A percentile compares a stretch with the other conserved stretches of the same genome.
Conservation (phyloP, 2,888 invertebrate genomes). For the Cheilosia vernalis region DNA sequence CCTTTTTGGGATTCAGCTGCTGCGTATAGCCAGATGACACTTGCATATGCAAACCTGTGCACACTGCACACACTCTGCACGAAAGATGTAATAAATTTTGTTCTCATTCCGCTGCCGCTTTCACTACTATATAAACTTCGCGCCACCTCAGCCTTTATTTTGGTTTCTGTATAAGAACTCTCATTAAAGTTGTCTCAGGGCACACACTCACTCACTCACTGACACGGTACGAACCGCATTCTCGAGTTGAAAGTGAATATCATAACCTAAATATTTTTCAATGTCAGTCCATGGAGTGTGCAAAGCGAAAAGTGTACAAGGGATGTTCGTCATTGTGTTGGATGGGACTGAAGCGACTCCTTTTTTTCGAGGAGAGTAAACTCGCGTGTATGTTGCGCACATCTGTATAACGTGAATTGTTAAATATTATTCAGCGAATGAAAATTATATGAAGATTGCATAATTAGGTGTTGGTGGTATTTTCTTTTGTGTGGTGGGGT, state of each 20-base stretch:
- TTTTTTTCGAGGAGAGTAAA: background rate
- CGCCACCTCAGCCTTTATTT: background rate
- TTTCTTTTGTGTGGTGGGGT: constrained; percentile 2
- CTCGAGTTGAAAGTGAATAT: constrained; percentile 66
- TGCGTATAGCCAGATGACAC: constrained; percentile 14
- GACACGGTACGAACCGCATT: constrained; percentile 1
- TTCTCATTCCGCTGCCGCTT: constrained; percentile 33
- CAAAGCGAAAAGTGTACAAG: constrained; percentile 22
- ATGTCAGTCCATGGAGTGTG: constrained; percentile 57
- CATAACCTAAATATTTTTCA: constrained; percentile 74
- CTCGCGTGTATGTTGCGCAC: constrained; percentile 16
- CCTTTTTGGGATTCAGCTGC: constrained; percentile 23
- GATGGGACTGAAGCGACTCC: constrained; percentile 7
- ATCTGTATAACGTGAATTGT: constrained; percentile 51
- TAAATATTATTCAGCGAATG: constrained; percentile 32
- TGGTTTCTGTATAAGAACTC: constrained; percentile 16
- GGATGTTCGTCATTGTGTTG: constrained; percentile 20
- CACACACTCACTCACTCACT: constrained; percentile 7
- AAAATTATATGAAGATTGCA: constrained; percentile 56
- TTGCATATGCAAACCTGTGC: constrained; percentile 54
- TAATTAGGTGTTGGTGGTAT: constrained; percentile 42
- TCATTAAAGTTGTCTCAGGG: constrained; percentile 59
- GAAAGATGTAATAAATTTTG: constrained; percentile 42
- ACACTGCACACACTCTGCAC: constrained; percentile 13
- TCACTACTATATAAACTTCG: background rate